Conservation (phyloP, 1,140 invertebrate species). For the Pseudoatta argentina region DNA sequence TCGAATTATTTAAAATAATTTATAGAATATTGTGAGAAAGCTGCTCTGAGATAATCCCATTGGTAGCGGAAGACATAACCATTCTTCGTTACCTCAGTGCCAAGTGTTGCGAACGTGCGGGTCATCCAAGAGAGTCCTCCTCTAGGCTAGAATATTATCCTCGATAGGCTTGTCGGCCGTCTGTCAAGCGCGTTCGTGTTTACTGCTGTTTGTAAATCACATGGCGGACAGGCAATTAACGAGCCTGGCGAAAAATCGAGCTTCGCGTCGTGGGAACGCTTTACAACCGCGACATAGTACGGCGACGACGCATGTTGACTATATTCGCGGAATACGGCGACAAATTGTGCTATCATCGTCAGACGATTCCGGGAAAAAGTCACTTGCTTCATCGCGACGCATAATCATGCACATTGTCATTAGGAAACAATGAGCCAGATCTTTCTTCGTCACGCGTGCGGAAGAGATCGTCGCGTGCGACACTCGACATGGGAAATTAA, state of each 20-base stretch:
- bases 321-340: not conserved
- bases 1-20: slow-evolving; percentile 2
- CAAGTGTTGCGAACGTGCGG: slow-evolving; percentile 39
- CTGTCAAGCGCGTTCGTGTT: slow-evolving; percentile 44
- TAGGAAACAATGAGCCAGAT: slow-evolving; percentile 2
- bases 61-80: not conserved
- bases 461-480: slow-evolving; percentile 29
- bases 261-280: slow-evolving; percentile 46
- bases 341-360: slow-evolving; percentile 28
- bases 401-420: slow-evolving; percentile 33
- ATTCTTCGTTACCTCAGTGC: slow-evolving; percentile 44
- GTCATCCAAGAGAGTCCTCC: slow-evolving; percentile 34
- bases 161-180: slow-evolving; percentile 55
- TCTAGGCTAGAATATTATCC: slow-evolving; percentile 49
- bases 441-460: slow-evolving; percentile 13
- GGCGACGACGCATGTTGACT: not conserved
- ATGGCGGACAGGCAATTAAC: slow-evolving; percentile 54
- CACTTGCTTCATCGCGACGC: not conserved
- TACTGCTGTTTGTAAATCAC: slow-evolving; percentile 64
- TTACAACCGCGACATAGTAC: slow-evolving; percentile 1
- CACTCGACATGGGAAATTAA: not conserved
- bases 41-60: not conserved
- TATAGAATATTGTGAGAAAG: not conserved
- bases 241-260: slow-evolving; percentile 45
- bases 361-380: not conserved